These are phyloP conservation scores for Anagyrus pseudococci DNA, from an alignment of 2,888 invertebrate genomes.

Conservation along the genomic window DNA sequence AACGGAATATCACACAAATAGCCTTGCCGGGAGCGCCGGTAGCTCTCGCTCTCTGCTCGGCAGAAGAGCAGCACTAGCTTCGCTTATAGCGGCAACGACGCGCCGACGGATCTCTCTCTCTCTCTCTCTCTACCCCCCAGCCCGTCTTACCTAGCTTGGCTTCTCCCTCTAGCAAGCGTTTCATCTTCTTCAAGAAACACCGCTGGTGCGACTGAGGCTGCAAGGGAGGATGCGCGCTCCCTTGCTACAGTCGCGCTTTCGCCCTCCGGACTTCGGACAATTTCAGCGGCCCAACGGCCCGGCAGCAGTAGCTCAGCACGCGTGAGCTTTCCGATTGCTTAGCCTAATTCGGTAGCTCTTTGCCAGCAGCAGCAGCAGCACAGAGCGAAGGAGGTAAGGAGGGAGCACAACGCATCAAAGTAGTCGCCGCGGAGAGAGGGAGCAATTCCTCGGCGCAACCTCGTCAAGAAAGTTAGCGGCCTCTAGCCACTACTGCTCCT, in stretches of 20 bases:
- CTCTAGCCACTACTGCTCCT: too few species aligned
- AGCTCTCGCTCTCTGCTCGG: too few species aligned
- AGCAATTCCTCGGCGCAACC: conserved; percentile 36
- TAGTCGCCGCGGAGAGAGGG: conserved; percentile 24
- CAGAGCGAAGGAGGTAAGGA: conserved; percentile 11
- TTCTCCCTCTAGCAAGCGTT: conserved; percentile 50
- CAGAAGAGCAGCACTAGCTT: too few species aligned
- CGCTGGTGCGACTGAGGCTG: background rate
- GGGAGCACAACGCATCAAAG: conserved; percentile 40
- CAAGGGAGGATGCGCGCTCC: background rate
- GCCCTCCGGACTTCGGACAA: conserved; percentile 52
- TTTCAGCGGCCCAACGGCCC: conserved; percentile 51
- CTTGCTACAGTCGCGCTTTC: background rate
- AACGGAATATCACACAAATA: conserved; percentile 63
- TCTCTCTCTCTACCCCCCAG: background rate
- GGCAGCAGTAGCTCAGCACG: too few species aligned
- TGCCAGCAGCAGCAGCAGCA: background rate
- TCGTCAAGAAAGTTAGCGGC: conserved; percentile 47
- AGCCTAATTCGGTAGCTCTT: conserved; percentile 54
- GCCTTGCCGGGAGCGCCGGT: conserved; percentile 38
- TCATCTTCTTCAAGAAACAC: conserved; percentile 53
- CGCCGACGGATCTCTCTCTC: background rate
- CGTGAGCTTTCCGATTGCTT: conserved; percentile 56
- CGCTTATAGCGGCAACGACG: too few species aligned
- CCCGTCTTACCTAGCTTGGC: conserved; percentile 36